These are phyloP conservation scores for Nycteola revayana DNA, from an alignment of 2,888 invertebrate species.

Conservation along the genomic window DNA sequence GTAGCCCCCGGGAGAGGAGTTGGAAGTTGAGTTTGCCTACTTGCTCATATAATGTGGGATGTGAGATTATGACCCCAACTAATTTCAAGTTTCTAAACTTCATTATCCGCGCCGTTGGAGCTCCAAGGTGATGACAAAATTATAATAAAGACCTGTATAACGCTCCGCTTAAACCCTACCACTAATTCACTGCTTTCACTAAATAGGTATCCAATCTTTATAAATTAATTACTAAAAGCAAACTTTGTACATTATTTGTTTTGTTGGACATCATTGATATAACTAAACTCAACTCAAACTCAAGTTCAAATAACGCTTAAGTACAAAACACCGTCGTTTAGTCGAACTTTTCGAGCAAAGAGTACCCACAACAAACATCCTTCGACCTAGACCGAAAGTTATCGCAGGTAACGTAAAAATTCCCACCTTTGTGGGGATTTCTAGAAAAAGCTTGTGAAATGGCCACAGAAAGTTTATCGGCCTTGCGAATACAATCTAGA, in stretches of 20 bases:
- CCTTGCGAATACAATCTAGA: conserved; percentile 39
- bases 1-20: conserved; percentile 30
- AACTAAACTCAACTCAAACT: too few relatives aligned
- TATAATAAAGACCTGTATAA: conserved; percentile 48
- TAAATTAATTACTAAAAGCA: too few relatives aligned
- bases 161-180: conserved; percentile 13
- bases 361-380: too few relatives aligned
- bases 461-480: conserved; percentile 21
- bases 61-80: conserved; percentile 65
- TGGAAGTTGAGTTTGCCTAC: conserved; percentile 36
- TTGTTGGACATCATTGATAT: too few relatives aligned
- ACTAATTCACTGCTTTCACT: conserved; percentile 5
- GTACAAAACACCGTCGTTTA: too few relatives aligned
- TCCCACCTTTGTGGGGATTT: background rate
- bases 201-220: background rate
- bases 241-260: too few relatives aligned
- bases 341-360: too few relatives aligned
- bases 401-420: background rate
- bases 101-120: conserved; percentile 69
- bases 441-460: conserved; percentile 14
- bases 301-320: too few relatives aligned
- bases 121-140: conserved; percentile 65
- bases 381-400: too few relatives aligned
- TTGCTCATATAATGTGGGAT: conserved; percentile 49
- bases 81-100: conserved; percentile 75